Evolutionary conservation across 2,113 vertebrate genomes (phyloP), one percentile per base, ranked within the genome.

Genomic region (Bos javanicus): DNA sequence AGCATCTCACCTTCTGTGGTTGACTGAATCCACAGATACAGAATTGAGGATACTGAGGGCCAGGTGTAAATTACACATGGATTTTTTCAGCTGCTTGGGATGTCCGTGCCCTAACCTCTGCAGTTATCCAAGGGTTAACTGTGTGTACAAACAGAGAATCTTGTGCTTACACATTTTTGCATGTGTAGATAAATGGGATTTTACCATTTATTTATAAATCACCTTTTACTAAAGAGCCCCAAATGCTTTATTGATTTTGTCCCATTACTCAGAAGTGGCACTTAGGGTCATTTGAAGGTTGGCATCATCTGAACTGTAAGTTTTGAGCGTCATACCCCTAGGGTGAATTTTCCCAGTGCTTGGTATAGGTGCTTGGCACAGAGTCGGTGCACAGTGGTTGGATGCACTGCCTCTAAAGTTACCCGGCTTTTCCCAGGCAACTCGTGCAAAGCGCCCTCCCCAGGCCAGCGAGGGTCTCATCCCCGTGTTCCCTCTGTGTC

Each of bases 401-500:
- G 19, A 30, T 30, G 71, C 4, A 3, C 82, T 30, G 6, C 84
- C 56, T 64, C 2, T 90, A 48, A 50, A 36, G 30, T 39, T 87
- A 56, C 33, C 76, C n/a, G 33, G 64, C 36, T 46, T 89, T 91
- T 94, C 83, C 74, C 23, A 71, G n/a, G 74, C 12, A 90, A 23
- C 30, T 46, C 48, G 17, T 71, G 52, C 62, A 54, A 71, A 95
- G 46, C n/a, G 30, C 36, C 17, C 5, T 7, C 26, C 62, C 46
- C 56, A 76, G 30, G 57, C 17, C 52, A 16, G 43, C 26, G 6
- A 81, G 23, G 36, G n/a, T 19, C 76, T 81, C 60, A 3, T 57
- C 60, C 15, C 33, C 4, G 0, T 23, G 25, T 21, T 28, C 87
- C 60, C 21, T 2, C 16, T 1, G 3, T n/a, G 17, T 56, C 48